A percentile compares a stretch with the other conserved stretches of the same genome.
Conservation (phyloP, 2,113 vertebrate genomes). For the Sphaerodactylus townsendi region DNA sequence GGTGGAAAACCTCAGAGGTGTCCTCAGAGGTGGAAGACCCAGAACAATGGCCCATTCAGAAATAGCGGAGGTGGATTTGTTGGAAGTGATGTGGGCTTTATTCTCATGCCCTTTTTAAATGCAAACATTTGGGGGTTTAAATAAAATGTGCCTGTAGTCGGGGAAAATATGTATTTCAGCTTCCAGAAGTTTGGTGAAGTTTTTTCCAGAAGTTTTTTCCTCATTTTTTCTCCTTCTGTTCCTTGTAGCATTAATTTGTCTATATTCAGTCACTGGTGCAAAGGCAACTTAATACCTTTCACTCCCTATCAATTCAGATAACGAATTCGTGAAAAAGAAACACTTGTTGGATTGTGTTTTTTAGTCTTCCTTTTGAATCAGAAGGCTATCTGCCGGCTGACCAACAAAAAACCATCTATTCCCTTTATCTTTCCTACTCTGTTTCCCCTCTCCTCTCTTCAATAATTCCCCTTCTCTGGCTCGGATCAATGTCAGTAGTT, state of each 20-base stretch:
- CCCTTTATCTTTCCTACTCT: slow-evolving; percentile 6
- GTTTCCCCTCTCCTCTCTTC: not conserved
- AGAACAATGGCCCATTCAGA: not conserved
- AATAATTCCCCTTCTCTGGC: slow-evolving; percentile 52
- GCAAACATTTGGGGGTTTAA: not conserved
- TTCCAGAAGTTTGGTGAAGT: not conserved
- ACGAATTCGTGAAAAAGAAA: slow-evolving; percentile 31
- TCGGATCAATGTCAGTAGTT: slow-evolving; percentile 72
- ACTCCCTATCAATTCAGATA: slow-evolving; percentile 22
- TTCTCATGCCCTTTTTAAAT: not conserved
- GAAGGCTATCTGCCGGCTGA: slow-evolving; percentile 68
- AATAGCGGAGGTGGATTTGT: not conserved
- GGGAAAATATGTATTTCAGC: not conserved
- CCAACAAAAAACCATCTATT: slow-evolving; percentile 29
- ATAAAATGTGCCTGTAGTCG: not conserved
- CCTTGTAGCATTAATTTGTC: not conserved
- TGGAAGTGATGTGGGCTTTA: not conserved
- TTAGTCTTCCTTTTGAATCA: slow-evolving; percentile 52
- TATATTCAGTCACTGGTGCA: not conserved
- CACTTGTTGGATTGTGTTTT: slow-evolving; percentile 30
- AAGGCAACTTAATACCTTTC: not conserved
- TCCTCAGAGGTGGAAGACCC: too few species aligned
- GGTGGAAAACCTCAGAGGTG: too few species aligned
- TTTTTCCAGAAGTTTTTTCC: slow-evolving; percentile 15
- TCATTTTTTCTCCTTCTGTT: not conserved